Evolutionary conservation across 2,888 invertebrate species (phyloP).

Genomic region (Watsonalla cultraria): DNA sequence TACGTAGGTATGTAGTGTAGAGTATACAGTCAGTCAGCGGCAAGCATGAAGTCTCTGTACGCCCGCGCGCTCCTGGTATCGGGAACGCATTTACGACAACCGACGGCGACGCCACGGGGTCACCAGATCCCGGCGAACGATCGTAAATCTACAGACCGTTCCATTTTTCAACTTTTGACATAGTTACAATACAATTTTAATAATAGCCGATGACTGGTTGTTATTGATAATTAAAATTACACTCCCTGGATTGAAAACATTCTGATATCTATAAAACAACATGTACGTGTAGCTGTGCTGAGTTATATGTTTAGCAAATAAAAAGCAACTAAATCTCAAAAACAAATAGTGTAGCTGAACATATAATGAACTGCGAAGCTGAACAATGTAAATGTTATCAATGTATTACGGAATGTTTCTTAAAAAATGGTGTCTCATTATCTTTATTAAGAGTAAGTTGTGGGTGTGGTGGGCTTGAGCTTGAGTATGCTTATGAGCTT

Average conservation of each 20-base stretch:
- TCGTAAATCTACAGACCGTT: constrained; percentile 60
- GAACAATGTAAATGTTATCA: no score
- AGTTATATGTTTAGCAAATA: no score
- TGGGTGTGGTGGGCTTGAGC: no score
- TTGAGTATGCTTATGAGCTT: no score
- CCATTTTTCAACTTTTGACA: constrained; percentile 58
- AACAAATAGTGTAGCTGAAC: no score
- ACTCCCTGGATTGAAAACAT: neutral
- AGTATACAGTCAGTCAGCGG: neutral
- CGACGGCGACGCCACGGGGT: constrained; percentile 43
- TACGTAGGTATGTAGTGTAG: neutral
- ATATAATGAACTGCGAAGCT: no score
- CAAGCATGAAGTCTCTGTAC: constrained; percentile 12
- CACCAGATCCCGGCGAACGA: constrained; percentile 69
- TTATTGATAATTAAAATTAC: constrained; percentile 6
- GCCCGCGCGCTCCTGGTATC: constrained; percentile 34
- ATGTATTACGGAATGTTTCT: no score
- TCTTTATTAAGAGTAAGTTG: no score
- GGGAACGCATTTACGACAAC: constrained; percentile 61
- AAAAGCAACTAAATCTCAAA: no score
- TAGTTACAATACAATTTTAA: constrained; percentile 42
- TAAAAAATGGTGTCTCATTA: no score
- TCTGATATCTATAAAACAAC: neutral
- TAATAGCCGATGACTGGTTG: constrained; percentile 29
- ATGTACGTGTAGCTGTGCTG: no score